These are phyloP conservation scores for Limnothrissa miodon DNA, from an alignment of 2,113 vertebrate genomes.

Conservation along the genomic window DNA sequence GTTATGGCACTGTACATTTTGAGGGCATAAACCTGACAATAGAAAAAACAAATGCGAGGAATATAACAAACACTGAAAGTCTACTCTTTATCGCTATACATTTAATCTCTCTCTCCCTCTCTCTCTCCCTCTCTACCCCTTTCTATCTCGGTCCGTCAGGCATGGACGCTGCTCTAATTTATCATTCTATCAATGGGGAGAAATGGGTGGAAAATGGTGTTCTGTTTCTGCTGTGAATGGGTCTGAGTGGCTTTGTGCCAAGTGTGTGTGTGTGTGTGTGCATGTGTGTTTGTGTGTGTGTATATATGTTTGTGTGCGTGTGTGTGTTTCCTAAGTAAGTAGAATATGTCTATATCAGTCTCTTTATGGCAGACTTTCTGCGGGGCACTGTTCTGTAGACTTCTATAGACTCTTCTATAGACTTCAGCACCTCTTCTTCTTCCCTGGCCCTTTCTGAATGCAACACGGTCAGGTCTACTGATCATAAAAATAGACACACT, in stretches of 20 bases:
- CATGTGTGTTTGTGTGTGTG: conserved; percentile 35
- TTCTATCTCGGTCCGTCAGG: conserved; percentile 27
- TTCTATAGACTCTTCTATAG: conserved; percentile 14
- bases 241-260: conserved; percentile 24
- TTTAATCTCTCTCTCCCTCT: not conserved
- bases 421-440: not conserved
- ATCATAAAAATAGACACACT: not conserved
- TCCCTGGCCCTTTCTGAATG: not conserved
- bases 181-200: conserved; percentile 46
- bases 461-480: not conserved
- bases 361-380: not conserved
- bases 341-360: not conserved
- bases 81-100: not conserved
- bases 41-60: not conserved
- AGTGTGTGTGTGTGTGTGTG: conserved; percentile 27
- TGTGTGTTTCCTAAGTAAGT: not conserved
- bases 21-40: not conserved
- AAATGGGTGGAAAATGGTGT: conserved; percentile 57
- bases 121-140: conserved; percentile 4
- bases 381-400: not conserved
- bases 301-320: conserved; percentile 17
- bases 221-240: conserved; percentile 50
- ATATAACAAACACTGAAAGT: not conserved
- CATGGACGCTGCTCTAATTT: conserved; percentile 33
- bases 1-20: not conserved